A percentile compares a stretch with the other conserved stretches of the same genome.
phyloP scores from a whole-genome alignment of 2,113 vertebrate species.

The Ascaphus truei region DNA sequence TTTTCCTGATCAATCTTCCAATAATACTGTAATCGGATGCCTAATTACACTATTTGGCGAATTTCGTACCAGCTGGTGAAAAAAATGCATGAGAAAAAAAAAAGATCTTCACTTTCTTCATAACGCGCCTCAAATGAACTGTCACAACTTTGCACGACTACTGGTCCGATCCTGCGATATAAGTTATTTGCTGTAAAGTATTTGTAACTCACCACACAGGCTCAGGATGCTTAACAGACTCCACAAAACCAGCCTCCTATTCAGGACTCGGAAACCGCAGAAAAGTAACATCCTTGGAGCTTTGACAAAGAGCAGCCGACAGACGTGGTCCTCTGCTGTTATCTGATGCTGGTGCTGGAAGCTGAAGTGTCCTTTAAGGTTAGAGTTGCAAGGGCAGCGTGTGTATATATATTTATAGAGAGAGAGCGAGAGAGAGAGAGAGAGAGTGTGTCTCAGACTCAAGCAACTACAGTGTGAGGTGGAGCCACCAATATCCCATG shows the following conservation, averaged over 20 bases:
- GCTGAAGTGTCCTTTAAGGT: neutral
- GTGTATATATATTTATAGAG: too few species aligned
- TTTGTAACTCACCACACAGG: neutral
- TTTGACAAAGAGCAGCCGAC: neutral
- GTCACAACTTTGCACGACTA: too few species aligned
- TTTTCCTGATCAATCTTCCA: too few species aligned
- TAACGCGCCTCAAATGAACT: too few species aligned
- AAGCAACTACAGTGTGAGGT: conserved; percentile 14
- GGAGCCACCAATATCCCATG: conserved; percentile 22
- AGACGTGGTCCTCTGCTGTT: neutral
- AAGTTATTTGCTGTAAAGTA: neutral
- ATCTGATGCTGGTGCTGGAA: neutral
- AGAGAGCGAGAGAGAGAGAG: neutral
- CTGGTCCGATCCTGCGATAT: too few species aligned
- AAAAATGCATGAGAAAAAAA: too few species aligned
- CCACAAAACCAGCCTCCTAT: neutral
- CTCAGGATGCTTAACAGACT: neutral
- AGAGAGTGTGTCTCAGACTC: neutral
- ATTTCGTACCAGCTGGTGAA: too few species aligned
- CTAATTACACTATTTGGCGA: too few species aligned
- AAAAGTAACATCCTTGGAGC: conserved; percentile 1
- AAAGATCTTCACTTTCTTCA: too few species aligned
- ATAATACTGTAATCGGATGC: too few species aligned
- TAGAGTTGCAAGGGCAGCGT: conserved; percentile 1
- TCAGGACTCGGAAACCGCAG: neutral